Percentiles rank a stretch among this genome's conserved stretches.
phyloP scores from a whole-genome alignment of 2,888 invertebrate species.

The Acholoe squamosa region DNA sequence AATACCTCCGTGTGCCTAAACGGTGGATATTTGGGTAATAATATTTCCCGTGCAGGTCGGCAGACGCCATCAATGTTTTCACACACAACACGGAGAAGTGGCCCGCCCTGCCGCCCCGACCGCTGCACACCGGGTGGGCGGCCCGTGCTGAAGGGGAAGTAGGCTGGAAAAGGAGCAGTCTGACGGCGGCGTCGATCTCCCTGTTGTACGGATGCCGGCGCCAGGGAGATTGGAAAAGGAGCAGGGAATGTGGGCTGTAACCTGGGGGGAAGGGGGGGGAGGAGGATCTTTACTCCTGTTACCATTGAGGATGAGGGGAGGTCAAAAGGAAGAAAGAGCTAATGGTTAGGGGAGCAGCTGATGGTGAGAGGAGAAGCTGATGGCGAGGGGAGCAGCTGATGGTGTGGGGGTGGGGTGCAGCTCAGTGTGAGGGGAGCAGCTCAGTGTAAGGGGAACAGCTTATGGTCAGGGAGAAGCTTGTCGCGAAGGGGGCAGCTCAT shows the following conservation, averaged over 20 bases:
- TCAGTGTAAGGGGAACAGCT: no score
- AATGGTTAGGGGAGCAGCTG: neutral
- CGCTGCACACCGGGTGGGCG: slow-evolving; percentile 26
- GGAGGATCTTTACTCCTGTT: neutral
- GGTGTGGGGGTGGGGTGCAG: no score
- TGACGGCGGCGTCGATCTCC: no score
- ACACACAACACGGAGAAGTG: slow-evolving; percentile 20
- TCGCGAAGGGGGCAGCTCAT: neutral
- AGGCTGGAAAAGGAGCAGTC: no score
- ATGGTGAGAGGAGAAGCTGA: no score
- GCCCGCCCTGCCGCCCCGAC: neutral
- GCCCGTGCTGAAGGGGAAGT: no score
- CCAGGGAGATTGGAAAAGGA: neutral
- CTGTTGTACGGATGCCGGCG: neutral
- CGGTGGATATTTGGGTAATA: slow-evolving; percentile 7
- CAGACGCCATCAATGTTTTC: slow-evolving; percentile 5
- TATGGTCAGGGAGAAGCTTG: neutral
- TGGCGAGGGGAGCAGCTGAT: no score
- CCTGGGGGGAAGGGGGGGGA: neutral
- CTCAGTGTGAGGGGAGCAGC: no score
- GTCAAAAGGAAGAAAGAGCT: neutral
- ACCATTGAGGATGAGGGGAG: neutral
- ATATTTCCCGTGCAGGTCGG: neutral
- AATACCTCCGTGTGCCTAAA: slow-evolving; percentile 8
- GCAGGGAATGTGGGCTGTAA: neutral